A percentile compares a stretch with the other conserved stretches of the same genome.
These are phyloP conservation scores for Numida meleagris DNA, from an alignment of 2,113 vertebrate genomes.

Conservation along the genomic window DNA sequence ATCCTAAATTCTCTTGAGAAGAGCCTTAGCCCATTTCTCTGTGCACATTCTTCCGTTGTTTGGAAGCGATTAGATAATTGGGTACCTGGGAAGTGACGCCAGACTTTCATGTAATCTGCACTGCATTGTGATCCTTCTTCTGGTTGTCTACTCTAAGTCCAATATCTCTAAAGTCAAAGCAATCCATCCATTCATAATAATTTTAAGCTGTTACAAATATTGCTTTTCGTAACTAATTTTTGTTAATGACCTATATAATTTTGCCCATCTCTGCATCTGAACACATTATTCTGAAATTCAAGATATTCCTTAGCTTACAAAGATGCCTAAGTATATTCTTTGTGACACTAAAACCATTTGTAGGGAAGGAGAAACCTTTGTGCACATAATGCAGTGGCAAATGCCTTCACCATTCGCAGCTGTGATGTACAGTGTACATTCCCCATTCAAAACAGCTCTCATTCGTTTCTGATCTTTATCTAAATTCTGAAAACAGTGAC, in stretches of 20 bases:
- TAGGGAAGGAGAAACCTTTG: not conserved
- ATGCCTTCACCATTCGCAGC: not conserved
- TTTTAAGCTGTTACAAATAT: not conserved
- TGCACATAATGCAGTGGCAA: not conserved
- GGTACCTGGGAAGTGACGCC: not conserved
- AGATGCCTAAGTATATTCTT: not conserved
- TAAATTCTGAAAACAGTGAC: not conserved
- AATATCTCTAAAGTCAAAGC: not conserved
- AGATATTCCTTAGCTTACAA: not conserved
- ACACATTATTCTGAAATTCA: not conserved
- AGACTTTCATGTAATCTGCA: not conserved
- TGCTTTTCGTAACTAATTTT: not conserved
- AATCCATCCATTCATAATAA: fast-evolving
- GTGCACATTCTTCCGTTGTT: not conserved
- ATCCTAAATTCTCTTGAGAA: not conserved
- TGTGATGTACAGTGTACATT: not conserved
- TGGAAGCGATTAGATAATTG: not conserved
- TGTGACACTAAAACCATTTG: not conserved
- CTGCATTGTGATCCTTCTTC: fast-evolving
- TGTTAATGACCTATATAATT: not conserved
- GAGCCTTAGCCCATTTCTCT: not conserved
- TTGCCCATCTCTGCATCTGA: not conserved
- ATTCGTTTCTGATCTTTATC: not conserved
- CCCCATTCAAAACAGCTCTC: not conserved
- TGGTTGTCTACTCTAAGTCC: not conserved